phyloP scores from a whole-genome alignment of 2,888 invertebrate genomes.

The Tenthredo mesomela region DNA sequence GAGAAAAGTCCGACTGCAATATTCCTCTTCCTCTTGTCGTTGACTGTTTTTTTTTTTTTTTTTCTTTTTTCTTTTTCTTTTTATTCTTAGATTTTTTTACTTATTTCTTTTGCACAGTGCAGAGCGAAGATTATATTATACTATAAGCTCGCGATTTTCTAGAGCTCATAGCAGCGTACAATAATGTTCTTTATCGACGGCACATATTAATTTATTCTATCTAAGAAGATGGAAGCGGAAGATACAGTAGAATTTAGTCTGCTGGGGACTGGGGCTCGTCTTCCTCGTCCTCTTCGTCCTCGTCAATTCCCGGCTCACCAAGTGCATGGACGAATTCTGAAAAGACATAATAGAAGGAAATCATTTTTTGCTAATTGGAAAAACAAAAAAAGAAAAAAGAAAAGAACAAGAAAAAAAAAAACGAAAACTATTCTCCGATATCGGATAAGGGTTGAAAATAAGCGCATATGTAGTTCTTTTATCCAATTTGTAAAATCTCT shows the following conservation, averaged over 20 bases:
- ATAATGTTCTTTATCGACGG: slow-evolving; percentile 49
- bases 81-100: neutral
- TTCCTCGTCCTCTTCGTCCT: slow-evolving; percentile 88
- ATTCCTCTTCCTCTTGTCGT: neutral
- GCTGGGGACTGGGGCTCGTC: slow-evolving; percentile 79
- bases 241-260: slow-evolving; percentile 64
- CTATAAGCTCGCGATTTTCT: slow-evolving; percentile 16
- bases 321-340: slow-evolving; percentile 91
- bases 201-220: slow-evolving; percentile 54
- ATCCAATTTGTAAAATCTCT: slow-evolving; percentile 18
- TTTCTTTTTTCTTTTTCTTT: neutral
- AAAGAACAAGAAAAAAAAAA: neutral
- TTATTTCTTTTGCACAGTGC: neutral
- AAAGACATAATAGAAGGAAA: slow-evolving; percentile 62
- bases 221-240: slow-evolving; percentile 51
- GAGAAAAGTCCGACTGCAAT: neutral
- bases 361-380: neutral
- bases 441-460: no score
- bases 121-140: neutral
- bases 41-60: neutral
- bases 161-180: neutral
- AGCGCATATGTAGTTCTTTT: no score
- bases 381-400: neutral
- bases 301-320: slow-evolving; percentile 87
- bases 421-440: no score